Percentiles rank a stretch among this genome's conserved stretches.
phyloP scores from a whole-genome alignment of 2,797 vertebrate species.

The Enteromius afrohamiltoni region DNA sequence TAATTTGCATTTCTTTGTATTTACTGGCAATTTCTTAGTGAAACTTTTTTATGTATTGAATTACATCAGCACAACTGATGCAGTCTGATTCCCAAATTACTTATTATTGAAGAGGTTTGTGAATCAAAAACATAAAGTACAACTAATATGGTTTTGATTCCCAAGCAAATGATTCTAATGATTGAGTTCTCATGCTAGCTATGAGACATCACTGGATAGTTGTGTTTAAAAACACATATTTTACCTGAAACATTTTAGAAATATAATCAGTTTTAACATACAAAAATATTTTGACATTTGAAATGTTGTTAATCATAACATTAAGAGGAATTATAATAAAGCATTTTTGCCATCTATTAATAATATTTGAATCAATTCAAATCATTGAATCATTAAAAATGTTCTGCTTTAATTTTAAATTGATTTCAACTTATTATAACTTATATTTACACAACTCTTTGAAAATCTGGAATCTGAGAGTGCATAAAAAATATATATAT shows the following conservation, averaged over 20 bases:
- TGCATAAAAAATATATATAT: too few relatives aligned
- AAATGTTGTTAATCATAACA: neutral
- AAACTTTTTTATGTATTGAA: too few relatives aligned
- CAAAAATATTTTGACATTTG: neutral
- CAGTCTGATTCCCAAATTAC: neutral
- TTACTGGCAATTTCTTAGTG: neutral
- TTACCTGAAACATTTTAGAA: neutral
- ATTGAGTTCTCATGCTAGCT: neutral
- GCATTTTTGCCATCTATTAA: neutral
- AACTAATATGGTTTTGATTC: neutral
- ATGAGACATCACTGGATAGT: neutral
- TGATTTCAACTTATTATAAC: neutral
- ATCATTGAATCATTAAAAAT: neutral
- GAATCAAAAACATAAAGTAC: neutral
- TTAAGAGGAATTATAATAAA: neutral
- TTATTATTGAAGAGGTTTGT: neutral
- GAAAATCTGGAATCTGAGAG: neutral
- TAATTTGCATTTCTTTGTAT: neutral
- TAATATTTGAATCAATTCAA: neutral
- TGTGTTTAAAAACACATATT: neutral
- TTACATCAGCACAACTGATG: neutral
- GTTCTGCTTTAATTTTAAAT: neutral
- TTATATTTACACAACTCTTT: neutral
- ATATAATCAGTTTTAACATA: neutral
- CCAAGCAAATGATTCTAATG: neutral